phyloP scores from a whole-genome alignment of 2,888 invertebrate species.

The Agonopterix heracliana region DNA sequence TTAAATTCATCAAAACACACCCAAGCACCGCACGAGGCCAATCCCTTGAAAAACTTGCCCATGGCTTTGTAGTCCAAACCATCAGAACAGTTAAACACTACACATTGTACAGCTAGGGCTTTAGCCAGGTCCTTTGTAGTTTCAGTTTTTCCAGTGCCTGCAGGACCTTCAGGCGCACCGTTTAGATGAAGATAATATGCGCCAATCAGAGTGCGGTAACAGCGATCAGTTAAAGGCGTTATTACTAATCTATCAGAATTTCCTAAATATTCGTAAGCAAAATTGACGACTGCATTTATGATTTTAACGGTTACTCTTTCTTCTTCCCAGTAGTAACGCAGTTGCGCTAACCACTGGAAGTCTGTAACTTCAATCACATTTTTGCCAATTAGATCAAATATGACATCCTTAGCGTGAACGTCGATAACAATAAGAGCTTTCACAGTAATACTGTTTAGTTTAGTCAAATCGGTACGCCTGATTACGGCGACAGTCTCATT shows the following conservation, averaged over 20 bases:
- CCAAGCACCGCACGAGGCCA: slow-evolving; percentile 91
- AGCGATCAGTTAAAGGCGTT: slow-evolving; percentile 85
- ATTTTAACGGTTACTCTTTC: slow-evolving; percentile 82
- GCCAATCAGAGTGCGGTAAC: slow-evolving; percentile 88
- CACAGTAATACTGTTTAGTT: slow-evolving; percentile 84
- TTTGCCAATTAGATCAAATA: slow-evolving; percentile 78
- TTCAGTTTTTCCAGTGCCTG: slow-evolving; percentile 93
- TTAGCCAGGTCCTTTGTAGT: slow-evolving; percentile 95
- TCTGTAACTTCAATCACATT: slow-evolving; percentile 82
- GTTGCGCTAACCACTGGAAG: slow-evolving; percentile 90
- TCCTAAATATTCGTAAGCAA: slow-evolving; percentile 91
- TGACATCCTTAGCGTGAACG: slow-evolving; percentile 90
- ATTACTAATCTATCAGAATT: slow-evolving; percentile 86
- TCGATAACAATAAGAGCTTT: slow-evolving; percentile 90
- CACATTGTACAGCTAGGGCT: slow-evolving; percentile 92
- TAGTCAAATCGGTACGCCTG: slow-evolving; percentile 80
- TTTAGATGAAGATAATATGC: slow-evolving; percentile 90
- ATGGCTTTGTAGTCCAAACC: slow-evolving; percentile 90
- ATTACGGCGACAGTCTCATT: slow-evolving; percentile 85
- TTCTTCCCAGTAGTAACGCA: slow-evolving; percentile 88
- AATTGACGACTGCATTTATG: slow-evolving; percentile 86
- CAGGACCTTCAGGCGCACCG: slow-evolving; percentile 90
- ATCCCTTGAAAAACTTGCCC: slow-evolving; percentile 90
- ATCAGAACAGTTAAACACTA: slow-evolving; percentile 92
- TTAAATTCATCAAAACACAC: slow-evolving; percentile 94